Percentiles rank a stretch among this genome's conserved stretches.
These are phyloP conservation scores for Falco columbarius DNA, from an alignment of 2,797 vertebrate genomes.

Conservation along the genomic window DNA sequence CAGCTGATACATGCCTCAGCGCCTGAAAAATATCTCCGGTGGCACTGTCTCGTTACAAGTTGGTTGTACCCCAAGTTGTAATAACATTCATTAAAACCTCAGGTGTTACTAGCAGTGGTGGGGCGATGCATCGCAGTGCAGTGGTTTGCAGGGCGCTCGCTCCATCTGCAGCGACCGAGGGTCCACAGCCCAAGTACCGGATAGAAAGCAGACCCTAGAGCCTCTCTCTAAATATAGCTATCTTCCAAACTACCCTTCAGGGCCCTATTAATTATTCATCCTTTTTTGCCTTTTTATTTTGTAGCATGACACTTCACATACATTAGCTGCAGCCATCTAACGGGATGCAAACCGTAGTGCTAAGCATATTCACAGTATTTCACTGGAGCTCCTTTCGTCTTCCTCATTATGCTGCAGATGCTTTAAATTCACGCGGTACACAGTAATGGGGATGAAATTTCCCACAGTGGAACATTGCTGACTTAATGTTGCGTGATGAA, in stretches of 20 bases:
- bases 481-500: not conserved
- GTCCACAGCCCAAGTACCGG: rapidly evolving
- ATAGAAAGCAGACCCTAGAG: not conserved
- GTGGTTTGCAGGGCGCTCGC: too few relatives aligned
- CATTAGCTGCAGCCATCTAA: not conserved
- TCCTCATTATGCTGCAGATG: not conserved
- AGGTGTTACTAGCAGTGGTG: rapidly evolving
- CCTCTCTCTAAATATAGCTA: not conserved
- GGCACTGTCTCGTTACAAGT: rapidly evolving
- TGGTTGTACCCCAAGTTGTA: not conserved
- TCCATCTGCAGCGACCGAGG: not conserved
- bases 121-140: not conserved
- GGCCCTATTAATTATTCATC: not conserved
- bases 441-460: not conserved
- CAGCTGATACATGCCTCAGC: rapidly evolving
- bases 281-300: not conserved
- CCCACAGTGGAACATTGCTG: constrained; percentile 15
- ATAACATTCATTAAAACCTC: rapidly evolving
- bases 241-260: not conserved
- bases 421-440: not conserved
- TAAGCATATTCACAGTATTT: not conserved
- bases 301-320: rapidly evolving
- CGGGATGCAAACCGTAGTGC: not conserved
- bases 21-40: too few relatives aligned
- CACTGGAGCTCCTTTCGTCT: not conserved